A percentile compares a stretch with the other conserved stretches of the same genome.
Evolutionary conservation across 2,888 invertebrate genomes (phyloP).

Genomic region (Pterobdella sp.): DNA sequence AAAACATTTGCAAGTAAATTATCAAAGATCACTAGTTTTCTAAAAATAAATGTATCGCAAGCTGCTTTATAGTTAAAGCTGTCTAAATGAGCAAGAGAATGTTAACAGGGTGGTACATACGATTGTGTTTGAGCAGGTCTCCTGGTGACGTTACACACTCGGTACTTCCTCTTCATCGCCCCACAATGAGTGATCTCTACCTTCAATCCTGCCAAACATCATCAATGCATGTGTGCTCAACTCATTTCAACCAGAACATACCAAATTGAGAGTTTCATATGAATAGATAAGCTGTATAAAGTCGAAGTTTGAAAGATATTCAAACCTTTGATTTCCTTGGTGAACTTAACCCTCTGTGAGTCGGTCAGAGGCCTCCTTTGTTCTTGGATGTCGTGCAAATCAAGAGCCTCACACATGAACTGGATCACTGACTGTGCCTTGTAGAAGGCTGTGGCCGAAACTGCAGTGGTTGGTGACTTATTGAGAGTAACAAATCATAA

Average conservation of each 20-base stretch:
- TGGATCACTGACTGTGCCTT: constrained; percentile 99
- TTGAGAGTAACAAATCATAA: not conserved
- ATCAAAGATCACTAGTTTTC: no score
- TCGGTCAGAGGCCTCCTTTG: constrained; percentile 93
- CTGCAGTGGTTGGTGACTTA: constrained; percentile 54
- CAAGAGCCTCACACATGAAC: constrained; percentile 97
- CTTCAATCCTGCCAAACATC: constrained; percentile 69
- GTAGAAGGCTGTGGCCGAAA: constrained; percentile 98
- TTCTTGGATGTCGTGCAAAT: constrained; percentile 72
- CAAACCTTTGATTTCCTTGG: constrained; percentile 90
- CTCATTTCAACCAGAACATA: no score
- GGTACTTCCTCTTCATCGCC: constrained; percentile 94
- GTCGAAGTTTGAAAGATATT: no score
- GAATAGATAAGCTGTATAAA: no score
- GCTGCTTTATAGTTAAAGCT: no score
- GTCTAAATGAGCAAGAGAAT: no score
- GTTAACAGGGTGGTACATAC: constrained; percentile 63
- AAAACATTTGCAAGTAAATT: no score
- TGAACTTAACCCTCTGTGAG: constrained; percentile 97
- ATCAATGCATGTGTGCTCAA: not conserved
- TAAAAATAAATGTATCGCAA: no score
- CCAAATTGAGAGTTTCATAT: no score
- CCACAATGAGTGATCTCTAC: constrained; percentile 99
- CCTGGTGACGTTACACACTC: constrained; percentile 97
- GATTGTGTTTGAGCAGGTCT: constrained; percentile 99